Evolutionary conservation across 2,888 invertebrate species (phyloP), one percentile per base, ranked within the genome.

Genomic region (Zaprionus bogoriensis): DNA sequence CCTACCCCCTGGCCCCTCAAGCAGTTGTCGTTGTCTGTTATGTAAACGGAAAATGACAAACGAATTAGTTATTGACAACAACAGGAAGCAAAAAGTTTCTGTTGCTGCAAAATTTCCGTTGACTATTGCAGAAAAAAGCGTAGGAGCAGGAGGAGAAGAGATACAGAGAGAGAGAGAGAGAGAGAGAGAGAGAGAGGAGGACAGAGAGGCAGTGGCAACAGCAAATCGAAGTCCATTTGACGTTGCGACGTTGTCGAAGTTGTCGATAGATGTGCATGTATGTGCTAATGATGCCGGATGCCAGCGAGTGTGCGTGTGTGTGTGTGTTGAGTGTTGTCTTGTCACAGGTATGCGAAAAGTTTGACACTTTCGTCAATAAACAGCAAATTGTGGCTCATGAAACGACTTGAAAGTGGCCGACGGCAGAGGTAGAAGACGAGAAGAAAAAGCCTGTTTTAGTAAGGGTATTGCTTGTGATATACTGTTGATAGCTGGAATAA

Each of bases 1-100:
- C 19, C 30, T 65, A 2, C 30, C 3, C 12, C 25, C 52, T 67
- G 51, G 57, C 42, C 54, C 53, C 7, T 52, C 9, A 41, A 52
- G 44, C 12, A 39, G 22, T 2, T 50, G 54, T n/a, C 45, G 41
- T 54, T 59, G 58, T 38, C 50, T 44, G 82, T 71, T 84, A 76
- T 81, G 80, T 72, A 85, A 86, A 86, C 82, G 82, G 87, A 83
- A 83, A 86, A 86, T 83, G 87, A 84, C 87, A 83, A 83, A 84
- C 82, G 82, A 83, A 83, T 83, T 83, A 84, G 82, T 83, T 83
- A 83, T 83, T 83, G 82, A 83, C 82, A 83, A 81, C 74, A 83
- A 83, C 87, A 86, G 82, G 82, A 83, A 83, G 55, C 76, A 54
- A 68, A 81, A 74, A 82, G 67, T 78, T 84, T 68, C 44, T 67